Base-by-base conservation (phyloP, 2,888 invertebrate species). In the Serrognathus titanus region DNA sequence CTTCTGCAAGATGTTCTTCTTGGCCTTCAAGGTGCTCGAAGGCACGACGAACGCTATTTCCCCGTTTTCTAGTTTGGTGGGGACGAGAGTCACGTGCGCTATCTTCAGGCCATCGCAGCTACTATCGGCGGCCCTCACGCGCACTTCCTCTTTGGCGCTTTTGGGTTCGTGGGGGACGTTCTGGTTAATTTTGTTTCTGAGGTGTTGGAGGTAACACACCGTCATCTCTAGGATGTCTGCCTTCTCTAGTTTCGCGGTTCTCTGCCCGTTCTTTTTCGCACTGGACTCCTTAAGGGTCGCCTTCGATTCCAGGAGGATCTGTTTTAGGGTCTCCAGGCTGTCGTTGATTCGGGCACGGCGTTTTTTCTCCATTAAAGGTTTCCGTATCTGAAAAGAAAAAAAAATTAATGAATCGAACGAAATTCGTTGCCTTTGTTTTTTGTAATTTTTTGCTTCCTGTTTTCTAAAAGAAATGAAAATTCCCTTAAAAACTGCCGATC, bases 161-260 rank as follows among this genome's bases (percentile, higher is more conserved):
- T 46, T 13, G 39, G 10, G 35, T n/a, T 45, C 36, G 35, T 53
- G 46, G 40, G n/a, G 31, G 10, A 39, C 24, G 35, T 57, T 48
- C n/a, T 51, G 60, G 38, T 59, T 63, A n/a, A 72, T 55, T 63
- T 71, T 72, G n/a, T 64, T 67, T 56, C 81, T 81, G 1, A 86
- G 71, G 48, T 78, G 77, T 63, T 82, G 80, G 9, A 86, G 70
- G 69, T 85, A 83, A 40, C 78, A 73, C 6, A 85, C 85, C 0
- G 85, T 84, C 80, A 85, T 80, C 69, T 86, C 85, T 38, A 86
- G 68, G 51, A 86, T 85, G 68, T 85, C 85, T 0, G 86, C 86
- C 69, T 85, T 85, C 71, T 86, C 86, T 66, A 85, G 71, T 73
- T 85, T 85, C 1, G 83, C 79, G 37, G 82, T 82, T 47, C 81